A percentile compares a stretch with the other conserved stretches of the same genome.
phyloP scores from a whole-genome alignment of 1,140 invertebrate species.

The Aphelinus atriplicis region DNA sequence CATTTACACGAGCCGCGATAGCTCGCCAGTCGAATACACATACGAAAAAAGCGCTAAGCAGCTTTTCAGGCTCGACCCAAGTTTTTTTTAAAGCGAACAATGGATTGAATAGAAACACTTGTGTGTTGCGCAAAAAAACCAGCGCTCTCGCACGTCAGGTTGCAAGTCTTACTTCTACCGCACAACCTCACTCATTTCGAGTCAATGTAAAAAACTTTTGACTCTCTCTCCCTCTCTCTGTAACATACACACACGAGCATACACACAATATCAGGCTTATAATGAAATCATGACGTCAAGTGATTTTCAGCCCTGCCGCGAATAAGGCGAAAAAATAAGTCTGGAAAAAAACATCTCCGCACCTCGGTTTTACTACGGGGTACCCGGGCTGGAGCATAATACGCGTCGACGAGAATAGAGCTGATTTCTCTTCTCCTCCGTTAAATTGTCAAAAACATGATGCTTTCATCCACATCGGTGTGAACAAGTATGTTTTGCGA shows the following conservation, averaged over 20 bases:
- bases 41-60: conserved; percentile 15
- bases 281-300: conserved; percentile 28
- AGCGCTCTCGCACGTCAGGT: not conserved
- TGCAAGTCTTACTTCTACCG: conserved; percentile 1
- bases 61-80: conserved; percentile 4
- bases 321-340: conserved; percentile 32
- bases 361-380: no score
- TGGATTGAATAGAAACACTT: conserved; percentile 11
- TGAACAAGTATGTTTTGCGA: no score
- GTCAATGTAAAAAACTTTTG: conserved; percentile 19
- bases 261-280: conserved; percentile 11
- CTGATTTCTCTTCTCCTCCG: no score
- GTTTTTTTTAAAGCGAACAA: not conserved
- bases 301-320: conserved; percentile 25
- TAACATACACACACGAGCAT: no score
- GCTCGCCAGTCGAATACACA: conserved; percentile 8
- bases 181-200: conserved; percentile 1
- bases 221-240: not conserved
- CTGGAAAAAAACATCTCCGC: conserved; percentile 21
- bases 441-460: no score
- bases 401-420: not conserved
- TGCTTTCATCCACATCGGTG: no score
- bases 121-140: conserved; percentile 4
- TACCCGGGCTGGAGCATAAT: no score
- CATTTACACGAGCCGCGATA: no score